Evolutionary conservation across 1,140 invertebrate species (phyloP), one percentile per base, ranked within the genome.

Genomic region (Thaumetopoea pityocampa): DNA sequence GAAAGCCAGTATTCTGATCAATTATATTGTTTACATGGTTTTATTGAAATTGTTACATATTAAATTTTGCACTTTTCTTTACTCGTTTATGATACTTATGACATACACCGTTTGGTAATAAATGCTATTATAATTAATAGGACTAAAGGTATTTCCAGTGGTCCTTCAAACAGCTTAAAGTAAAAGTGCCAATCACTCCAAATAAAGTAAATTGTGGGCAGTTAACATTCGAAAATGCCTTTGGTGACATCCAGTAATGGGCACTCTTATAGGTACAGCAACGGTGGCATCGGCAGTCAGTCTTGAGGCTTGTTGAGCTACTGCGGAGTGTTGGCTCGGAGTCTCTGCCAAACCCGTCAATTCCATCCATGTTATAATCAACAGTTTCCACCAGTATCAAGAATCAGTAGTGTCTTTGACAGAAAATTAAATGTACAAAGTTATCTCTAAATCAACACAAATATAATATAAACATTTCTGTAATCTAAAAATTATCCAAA

Each of bases 91-190:
- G 66, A 70, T 74, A 74, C 71, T 81, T 78, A 77, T 80, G 80
- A 80, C 77, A 70, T 83, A 82, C 69, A 81, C 69, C 69, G 55
- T 80, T 82, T 84, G 80, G 76, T 81, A 77, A 77, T 84, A 84
- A 84, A 84, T 82, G 80, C 80, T 82, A 81, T 79, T 58, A 60
- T 79, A 70, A 74, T 62, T 66, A 48, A 52, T 66, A 67, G 64
- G 66, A 71, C 61, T 67, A 53, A 52, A 65, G 69, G 60, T 61
- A 65, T 63, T 64, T 62, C 49, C 40, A 57, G 61, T 69, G 63
- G 68, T 78, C 67, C 67, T 67, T 68, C 46, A 73, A 55, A 51
- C 63, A 73, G 57, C 65, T 73, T 73, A 48, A 53, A 65, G 18
- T 40, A 47, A 62, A 66, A 45, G 60, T 74, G 35, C 48, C 35